A percentile compares a stretch with the other conserved stretches of the same genome.
Evolutionary conservation across 2,797 vertebrate genomes (phyloP).

Genomic region (Leucoraja ocellata): DNA sequence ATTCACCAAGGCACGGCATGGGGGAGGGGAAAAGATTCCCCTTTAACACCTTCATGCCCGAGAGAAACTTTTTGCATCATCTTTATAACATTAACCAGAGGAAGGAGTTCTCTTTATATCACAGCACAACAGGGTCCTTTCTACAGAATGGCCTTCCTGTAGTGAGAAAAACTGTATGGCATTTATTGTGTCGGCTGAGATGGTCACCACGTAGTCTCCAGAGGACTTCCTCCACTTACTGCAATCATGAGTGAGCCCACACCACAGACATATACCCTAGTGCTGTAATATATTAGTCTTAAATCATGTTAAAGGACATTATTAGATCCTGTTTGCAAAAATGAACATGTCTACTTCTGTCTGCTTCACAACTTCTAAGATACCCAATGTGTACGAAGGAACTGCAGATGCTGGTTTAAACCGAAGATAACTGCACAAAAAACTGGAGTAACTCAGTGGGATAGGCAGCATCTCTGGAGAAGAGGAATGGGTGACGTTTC

Average conservation of each 20-base stretch:
- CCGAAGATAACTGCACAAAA: too few species aligned
- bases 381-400: background rate
- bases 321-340: background rate
- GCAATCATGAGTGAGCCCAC: background rate
- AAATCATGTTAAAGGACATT: background rate
- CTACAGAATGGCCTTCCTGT: background rate
- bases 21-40: background rate
- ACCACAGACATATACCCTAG: background rate
- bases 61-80: background rate
- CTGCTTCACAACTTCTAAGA: background rate
- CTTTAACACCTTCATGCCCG: constrained; percentile 4
- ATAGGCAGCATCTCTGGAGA: too few species aligned
- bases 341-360: background rate
- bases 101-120: background rate
- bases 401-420: too few species aligned
- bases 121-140: background rate
- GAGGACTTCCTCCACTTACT: background rate
- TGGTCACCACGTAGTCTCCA: background rate
- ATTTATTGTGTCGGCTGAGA: too few species aligned
- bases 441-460: too few species aligned
- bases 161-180: too few species aligned
- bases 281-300: background rate
- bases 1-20: background rate
- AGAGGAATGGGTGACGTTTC: too few species aligned
- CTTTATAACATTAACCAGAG: background rate